phyloP scores from a whole-genome alignment of 1,140 invertebrate species.

The Diplogasteroides magnus region DNA sequence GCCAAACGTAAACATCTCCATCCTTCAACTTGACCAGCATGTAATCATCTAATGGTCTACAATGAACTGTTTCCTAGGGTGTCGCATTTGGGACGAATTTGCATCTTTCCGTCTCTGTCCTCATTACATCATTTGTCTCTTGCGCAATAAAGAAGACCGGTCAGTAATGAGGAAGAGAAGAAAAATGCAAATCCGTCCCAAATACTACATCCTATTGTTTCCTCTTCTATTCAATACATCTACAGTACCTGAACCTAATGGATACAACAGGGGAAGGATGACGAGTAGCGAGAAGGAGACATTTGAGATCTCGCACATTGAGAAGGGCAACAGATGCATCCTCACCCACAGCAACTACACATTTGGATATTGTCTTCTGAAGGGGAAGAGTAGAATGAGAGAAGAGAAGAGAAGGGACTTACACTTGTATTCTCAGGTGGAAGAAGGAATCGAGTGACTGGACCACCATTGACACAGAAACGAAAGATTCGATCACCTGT shows the following conservation, averaged over 20 bases:
- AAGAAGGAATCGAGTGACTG: slow-evolving; percentile 78
- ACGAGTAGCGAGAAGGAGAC: slow-evolving; percentile 85
- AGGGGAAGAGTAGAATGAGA: slow-evolving; percentile 32
- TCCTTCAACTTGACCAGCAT: slow-evolving; percentile 96
- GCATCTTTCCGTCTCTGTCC: no score
- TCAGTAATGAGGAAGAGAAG: no score
- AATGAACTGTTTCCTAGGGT: no score
- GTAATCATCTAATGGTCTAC: slow-evolving; percentile 93
- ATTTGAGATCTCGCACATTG: slow-evolving; percentile 85
- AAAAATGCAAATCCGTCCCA: no score
- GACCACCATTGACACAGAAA: slow-evolving; percentile 87
- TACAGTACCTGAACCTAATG: background rate
- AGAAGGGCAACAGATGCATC: slow-evolving; percentile 93
- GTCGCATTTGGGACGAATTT: no score
- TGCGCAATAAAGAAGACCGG: no score
- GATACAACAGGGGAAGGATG: slow-evolving; percentile 72
- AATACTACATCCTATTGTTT: no score
- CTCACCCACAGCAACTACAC: slow-evolving; percentile 89
- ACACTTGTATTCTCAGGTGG: slow-evolving; percentile 85
- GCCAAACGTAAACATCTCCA: slow-evolving; percentile 96
- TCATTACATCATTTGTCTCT: no score
- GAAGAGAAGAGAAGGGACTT: slow-evolving; percentile 55
- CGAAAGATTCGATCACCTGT: slow-evolving; percentile 80
- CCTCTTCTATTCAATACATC: no score
- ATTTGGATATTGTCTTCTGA: slow-evolving; percentile 83